These are phyloP conservation scores for Parnassius orleans DNA, from an alignment of 2,888 invertebrate species.

Conservation along the genomic window DNA sequence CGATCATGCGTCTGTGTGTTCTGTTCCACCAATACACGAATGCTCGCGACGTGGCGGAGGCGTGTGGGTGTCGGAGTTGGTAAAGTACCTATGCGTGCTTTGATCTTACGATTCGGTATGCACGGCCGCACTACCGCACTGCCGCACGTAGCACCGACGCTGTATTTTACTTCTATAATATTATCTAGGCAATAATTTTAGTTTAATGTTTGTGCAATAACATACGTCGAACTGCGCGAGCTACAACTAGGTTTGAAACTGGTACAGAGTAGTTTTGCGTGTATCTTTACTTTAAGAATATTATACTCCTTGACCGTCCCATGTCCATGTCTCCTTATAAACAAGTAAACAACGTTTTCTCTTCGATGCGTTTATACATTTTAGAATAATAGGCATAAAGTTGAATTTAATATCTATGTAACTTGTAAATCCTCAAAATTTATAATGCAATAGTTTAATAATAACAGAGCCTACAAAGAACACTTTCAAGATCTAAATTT, in stretches of 20 bases:
- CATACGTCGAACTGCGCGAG: slow-evolving; percentile 57
- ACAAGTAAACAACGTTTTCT: slow-evolving; percentile 6
- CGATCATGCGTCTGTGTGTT: slow-evolving; percentile 56
- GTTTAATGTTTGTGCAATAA: slow-evolving; percentile 74
- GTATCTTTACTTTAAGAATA: slow-evolving; percentile 18
- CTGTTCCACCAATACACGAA: slow-evolving; percentile 47
- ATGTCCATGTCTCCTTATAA: slow-evolving; percentile 12
- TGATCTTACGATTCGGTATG: slow-evolving; percentile 81
- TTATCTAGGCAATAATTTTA: slow-evolving; percentile 77
- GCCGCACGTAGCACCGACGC: slow-evolving; percentile 70
- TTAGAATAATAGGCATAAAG: not conserved
- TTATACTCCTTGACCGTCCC: slow-evolving; percentile 6
- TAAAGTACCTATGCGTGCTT: slow-evolving; percentile 79
- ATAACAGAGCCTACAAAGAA: slow-evolving; percentile 5
- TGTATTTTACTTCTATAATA: slow-evolving; percentile 76
- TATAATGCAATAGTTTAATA: slow-evolving; percentile 4
- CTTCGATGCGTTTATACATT: slow-evolving; percentile 2
- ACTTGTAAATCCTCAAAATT: slow-evolving; percentile 1
- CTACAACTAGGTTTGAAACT: slow-evolving; percentile 38
- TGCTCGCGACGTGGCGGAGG: slow-evolving; percentile 43
- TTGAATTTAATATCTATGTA: not conserved
- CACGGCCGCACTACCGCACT: slow-evolving; percentile 64
- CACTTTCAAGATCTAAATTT: slow-evolving; percentile 11
- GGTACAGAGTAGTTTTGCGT: slow-evolving; percentile 32
- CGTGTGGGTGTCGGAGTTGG: slow-evolving; percentile 74